A percentile compares a stretch with the other conserved stretches of the same genome.
Conservation (phyloP, 2,888 invertebrate species). For the Cantharis lateralis region DNA sequence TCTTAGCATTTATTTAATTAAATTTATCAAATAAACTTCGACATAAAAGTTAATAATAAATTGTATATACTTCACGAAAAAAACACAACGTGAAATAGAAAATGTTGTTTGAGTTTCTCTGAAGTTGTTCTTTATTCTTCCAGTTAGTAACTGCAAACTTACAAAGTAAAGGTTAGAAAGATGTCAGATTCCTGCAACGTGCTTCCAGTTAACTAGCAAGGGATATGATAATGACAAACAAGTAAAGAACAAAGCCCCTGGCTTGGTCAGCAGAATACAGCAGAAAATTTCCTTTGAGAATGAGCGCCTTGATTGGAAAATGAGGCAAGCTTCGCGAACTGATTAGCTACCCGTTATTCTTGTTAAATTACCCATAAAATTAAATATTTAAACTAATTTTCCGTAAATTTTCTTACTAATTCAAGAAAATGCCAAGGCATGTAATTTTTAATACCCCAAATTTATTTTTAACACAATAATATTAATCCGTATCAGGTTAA, state of each 20-base stretch:
- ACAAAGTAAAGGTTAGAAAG: background rate
- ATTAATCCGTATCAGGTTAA: background rate
- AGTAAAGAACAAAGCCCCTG: slow-evolving; percentile 19
- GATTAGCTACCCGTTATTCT: background rate
- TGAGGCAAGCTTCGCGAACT: background rate
- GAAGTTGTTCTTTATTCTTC: background rate
- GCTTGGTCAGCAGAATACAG: slow-evolving; percentile 20
- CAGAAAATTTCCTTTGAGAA: slow-evolving; percentile 15
- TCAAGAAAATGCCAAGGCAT: background rate
- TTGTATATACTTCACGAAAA: background rate
- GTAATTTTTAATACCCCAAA: background rate
- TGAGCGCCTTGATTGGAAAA: slow-evolving; percentile 11
- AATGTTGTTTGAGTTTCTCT: background rate
- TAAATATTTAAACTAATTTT: background rate
- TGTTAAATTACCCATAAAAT: background rate
- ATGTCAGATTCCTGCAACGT: slow-evolving; percentile 4
- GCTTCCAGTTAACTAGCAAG: slow-evolving; percentile 13
- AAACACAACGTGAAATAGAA: background rate
- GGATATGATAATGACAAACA: slow-evolving; percentile 21
- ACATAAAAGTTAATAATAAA: background rate
- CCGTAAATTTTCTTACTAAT: background rate
- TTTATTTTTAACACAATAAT: background rate
- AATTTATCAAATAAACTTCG: no score
- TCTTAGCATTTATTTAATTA: background rate
- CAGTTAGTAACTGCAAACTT: background rate